Evolutionary conservation across 2,888 invertebrate species (phyloP), one percentile per base, ranked within the genome.

Genomic region (Tenthredo livida): DNA sequence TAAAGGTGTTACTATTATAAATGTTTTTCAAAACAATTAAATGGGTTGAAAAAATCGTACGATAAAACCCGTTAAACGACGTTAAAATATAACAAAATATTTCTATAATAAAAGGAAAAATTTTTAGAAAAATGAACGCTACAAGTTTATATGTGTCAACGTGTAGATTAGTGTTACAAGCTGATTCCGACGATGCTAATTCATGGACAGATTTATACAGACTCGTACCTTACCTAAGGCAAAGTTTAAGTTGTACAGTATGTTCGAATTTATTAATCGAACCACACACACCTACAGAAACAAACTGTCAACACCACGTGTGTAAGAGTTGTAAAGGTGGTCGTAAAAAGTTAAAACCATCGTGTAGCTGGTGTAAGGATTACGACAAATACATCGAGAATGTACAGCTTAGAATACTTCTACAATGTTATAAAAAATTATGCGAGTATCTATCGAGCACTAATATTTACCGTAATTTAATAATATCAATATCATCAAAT

Each of bases 351-450:
- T 94, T 98, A 78, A 97, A 97, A 91, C 98, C 98, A 0, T 95
- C 96, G 0, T 98, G 98, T 93, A 95, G 95, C 88, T 97, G 97
- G 96, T 98, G 98, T 93, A 97, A 97, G 93, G 97, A 97, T 90
- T 97, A 97, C 90, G 96, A 96, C 61, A 96, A 96, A 87, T 98
- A 98, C 93, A 95, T 95, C 84, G 97, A 98, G 93, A 98, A 98
- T 93, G 96, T 96, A 87, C 96, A 97, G 89, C 94, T 98, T 90
- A 95, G 97, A 84, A 96, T 97, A 89, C 94, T 98, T 70, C 94
- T 98, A 85, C 97, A 97, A 93, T 98, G 98, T 94, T 98, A 98
- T 92, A 97, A 97, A 93, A 97, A 97, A 91, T 94, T 98, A 86
- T 98, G 98, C 94, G 96, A 96, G 91, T 97, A 97, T 93, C 95